These are phyloP conservation scores for Coenobita brevimanus DNA, from an alignment of 1,140 invertebrate genomes.

Conservation along the genomic window DNA sequence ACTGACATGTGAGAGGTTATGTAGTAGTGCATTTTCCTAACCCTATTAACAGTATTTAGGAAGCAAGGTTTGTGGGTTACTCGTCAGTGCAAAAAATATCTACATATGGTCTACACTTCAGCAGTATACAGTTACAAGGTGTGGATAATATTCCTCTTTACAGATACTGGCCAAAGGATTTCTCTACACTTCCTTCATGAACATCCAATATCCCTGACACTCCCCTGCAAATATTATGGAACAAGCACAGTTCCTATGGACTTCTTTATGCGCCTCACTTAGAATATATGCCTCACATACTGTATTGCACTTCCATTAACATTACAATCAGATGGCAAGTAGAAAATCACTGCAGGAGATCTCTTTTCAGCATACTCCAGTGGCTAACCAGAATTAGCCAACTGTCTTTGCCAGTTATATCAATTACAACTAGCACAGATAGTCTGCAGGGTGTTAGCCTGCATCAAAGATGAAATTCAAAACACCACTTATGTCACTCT, in stretches of 20 bases:
- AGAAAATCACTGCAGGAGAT: not conserved
- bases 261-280: not conserved
- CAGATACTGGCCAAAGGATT: not conserved
- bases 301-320: constrained; percentile 22
- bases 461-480: no score
- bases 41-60: not conserved
- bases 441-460: no score
- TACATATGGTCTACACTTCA: constrained; percentile 19
- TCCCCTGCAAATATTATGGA: constrained; percentile 21
- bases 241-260: not conserved
- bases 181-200: constrained; percentile 5
- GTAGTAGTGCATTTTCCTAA: constrained; percentile 41
- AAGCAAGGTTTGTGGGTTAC: constrained; percentile 25
- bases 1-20: constrained; percentile 21
- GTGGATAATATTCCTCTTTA: not conserved
- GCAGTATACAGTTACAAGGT: constrained; percentile 27
- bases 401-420: no score
- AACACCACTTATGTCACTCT: no score
- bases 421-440: no score
- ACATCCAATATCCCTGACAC: constrained; percentile 32
- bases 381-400: not conserved
- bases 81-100: constrained; percentile 30
- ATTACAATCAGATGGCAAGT: not conserved
- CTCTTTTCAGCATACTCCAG: not conserved
- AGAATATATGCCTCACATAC: constrained; percentile 7